Evolutionary conservation across 2,888 invertebrate species (phyloP).

Genomic region (Cerceris rybyensis): DNA sequence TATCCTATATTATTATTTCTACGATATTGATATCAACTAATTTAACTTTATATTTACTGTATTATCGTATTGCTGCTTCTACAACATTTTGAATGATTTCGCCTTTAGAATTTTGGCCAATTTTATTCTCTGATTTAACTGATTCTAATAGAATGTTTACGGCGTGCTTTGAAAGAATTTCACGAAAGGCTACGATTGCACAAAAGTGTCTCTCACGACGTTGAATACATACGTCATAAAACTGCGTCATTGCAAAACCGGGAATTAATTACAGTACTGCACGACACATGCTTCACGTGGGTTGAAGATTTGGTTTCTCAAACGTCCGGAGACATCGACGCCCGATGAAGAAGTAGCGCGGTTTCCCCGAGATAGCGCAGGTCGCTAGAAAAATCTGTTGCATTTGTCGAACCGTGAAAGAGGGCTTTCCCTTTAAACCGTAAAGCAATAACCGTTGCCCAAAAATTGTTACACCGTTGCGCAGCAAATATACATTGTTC

Average conservation of each 20-base stretch:
- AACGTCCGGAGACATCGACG: conserved; percentile 46
- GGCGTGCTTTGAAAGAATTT: no score
- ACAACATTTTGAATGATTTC: no score
- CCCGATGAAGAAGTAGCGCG: conserved; percentile 31
- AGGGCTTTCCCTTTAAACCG: not conserved
- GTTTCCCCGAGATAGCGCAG: not conserved
- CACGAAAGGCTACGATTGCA: not conserved
- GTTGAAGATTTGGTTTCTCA: conserved; percentile 20
- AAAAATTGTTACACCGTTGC: no score
- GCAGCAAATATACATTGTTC: no score
- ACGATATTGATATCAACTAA: no score
- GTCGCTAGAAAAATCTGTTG: not conserved
- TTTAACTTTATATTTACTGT: no score
- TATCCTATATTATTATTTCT: no score
- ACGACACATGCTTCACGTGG: conserved; percentile 14
- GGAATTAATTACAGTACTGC: conserved; percentile 22
- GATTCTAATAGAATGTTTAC: no score
- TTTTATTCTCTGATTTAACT: no score
- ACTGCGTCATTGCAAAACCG: conserved; percentile 1
- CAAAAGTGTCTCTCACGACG: not conserved
- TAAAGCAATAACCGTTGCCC: no score
- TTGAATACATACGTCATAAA: not conserved
- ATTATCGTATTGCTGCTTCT: no score
- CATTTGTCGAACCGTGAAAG: not conserved
- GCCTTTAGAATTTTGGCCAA: no score